These are phyloP conservation scores for Onychomys torridus DNA, from an alignment of 2,797 vertebrate species.

Conservation along the genomic window DNA sequence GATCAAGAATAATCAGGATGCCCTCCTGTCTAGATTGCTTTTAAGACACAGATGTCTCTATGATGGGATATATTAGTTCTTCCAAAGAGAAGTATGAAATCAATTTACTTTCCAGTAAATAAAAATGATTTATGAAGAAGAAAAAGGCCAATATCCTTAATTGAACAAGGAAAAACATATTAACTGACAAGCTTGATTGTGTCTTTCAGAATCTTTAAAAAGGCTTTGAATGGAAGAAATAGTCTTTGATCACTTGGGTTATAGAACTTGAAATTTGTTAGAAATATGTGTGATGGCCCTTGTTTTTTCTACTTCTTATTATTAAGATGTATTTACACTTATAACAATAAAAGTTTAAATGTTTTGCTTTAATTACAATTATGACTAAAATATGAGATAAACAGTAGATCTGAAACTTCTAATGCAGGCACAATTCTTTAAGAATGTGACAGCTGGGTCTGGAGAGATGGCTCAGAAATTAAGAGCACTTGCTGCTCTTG, in stretches of 20 bases:
- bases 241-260: conserved; percentile 29
- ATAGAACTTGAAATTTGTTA: conserved; percentile 57
- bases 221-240: conserved; percentile 28
- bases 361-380: not conserved
- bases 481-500: not conserved
- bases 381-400: not conserved
- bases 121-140: conserved; percentile 49
- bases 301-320: not conserved
- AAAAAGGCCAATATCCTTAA: conserved; percentile 50
- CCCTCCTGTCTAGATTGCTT: conserved; percentile 30
- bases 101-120: conserved; percentile 32
- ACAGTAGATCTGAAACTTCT: not conserved
- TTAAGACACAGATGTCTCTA: not conserved
- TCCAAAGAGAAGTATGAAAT: conserved; percentile 56
- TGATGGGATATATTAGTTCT: conserved; percentile 18
- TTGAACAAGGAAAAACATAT: conserved; percentile 1
- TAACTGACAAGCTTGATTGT: not conserved
- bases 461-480: not conserved
- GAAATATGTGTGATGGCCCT: not conserved
- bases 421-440: not conserved
- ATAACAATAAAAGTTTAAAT: not conserved
- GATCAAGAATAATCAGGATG: conserved; percentile 68
- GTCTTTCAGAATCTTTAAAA: conserved; percentile 45
- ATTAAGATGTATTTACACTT: not conserved
- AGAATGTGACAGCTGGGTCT: not conserved